Base-by-base conservation (phyloP, 1,140 invertebrate species). In the Colletes gigas region DNA sequence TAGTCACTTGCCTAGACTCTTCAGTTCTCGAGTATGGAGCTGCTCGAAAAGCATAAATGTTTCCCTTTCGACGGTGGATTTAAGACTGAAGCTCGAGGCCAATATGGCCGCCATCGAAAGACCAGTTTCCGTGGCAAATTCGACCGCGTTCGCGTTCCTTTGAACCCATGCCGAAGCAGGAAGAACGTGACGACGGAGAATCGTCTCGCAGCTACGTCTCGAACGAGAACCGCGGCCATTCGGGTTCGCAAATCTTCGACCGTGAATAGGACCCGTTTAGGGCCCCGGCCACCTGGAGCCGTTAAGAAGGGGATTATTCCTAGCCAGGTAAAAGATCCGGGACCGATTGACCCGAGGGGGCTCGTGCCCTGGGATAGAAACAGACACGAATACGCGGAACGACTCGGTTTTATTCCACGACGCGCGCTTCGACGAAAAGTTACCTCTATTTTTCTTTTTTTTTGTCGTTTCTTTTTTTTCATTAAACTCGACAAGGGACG, bases 251-350 rank as follows among this genome's bases (percentile, higher is more conserved):
- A 80, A 83, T 72, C 81, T 77, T 72, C 60, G 68, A 39, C 68
- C 81, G 68, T 83, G 85, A 85, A 86, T 83, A 78, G 39, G 54
- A 15, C 12, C 62, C 50, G 68, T 41, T 70, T 30, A 30, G 30
- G 30, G 30, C 44, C 44, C 44, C 57, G 8, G 54, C 50, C 71
- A 74, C 65, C 57, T 67, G 39, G n/a, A 10, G n/a, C 30, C 54
- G 21, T 39, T 7, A 17, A 77, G 70, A 65, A 65, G 67, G 71
- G 55, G 52, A 68, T 67, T 39, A 54, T 41, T 50, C 75, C 44
- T 62, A 52, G 3, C 19, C 80, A 85, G 57, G 75, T 86, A 86
- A 7, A 79, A 60, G 57, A 66, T 67, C n/a, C 6, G 30, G 30
- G 52, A 12, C 50, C 55, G 62, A 81, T 52, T 69, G 47, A 14